These are phyloP conservation scores for Zootoca vivipara DNA, from an alignment of 2,113 vertebrate genomes.

Conservation along the genomic window DNA sequence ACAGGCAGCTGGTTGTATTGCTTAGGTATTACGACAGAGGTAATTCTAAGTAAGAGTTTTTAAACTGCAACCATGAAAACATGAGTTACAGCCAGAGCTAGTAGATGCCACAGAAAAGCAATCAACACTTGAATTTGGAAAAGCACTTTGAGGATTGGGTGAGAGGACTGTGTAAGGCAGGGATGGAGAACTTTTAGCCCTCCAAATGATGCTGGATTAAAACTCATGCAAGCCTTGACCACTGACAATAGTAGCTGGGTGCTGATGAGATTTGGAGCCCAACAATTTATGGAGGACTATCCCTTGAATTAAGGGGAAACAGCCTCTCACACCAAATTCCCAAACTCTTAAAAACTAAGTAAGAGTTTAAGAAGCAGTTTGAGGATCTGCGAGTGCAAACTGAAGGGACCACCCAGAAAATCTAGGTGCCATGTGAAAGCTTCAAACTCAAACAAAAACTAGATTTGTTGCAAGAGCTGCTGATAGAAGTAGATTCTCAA, in stretches of 20 bases:
- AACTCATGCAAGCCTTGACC: background rate
- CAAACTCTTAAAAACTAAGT: background rate
- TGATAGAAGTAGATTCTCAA: background rate
- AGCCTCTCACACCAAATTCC: background rate
- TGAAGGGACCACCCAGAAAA: background rate
- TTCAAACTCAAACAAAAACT: background rate
- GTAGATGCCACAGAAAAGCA: background rate
- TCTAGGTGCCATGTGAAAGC: background rate
- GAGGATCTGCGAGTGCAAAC: background rate
- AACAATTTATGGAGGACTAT: too few relatives aligned
- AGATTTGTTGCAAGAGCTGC: background rate
- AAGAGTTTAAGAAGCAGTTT: conserved; percentile 8
- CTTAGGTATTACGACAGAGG: background rate
- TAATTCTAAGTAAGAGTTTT: background rate
- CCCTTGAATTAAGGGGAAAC: too few relatives aligned
- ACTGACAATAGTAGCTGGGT: background rate
- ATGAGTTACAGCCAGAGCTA: background rate
- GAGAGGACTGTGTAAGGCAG: background rate
- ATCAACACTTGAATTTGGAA: background rate
- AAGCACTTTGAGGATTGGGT: background rate
- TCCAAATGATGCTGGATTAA: background rate
- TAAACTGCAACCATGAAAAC: background rate
- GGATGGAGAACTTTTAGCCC: background rate
- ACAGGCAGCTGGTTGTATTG: background rate
- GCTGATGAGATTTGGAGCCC: too few relatives aligned